These are phyloP conservation scores for Australoheros facetus DNA, from an alignment of 2,797 vertebrate genomes.

Conservation along the genomic window DNA sequence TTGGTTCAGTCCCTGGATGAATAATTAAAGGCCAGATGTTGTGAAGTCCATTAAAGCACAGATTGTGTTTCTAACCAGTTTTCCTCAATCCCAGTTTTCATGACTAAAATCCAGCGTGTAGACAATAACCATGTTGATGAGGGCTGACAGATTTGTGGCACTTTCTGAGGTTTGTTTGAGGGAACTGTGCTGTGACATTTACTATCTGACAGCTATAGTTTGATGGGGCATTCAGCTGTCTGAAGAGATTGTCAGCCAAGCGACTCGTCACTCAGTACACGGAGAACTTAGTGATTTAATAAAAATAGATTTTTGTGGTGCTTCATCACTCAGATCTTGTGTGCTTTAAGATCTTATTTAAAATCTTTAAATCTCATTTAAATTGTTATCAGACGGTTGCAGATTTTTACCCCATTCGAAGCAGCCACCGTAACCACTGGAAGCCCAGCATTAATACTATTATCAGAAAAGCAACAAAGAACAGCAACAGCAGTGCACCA, in stretches of 20 bases:
- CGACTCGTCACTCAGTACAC: neutral
- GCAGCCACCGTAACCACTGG: neutral
- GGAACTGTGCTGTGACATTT: conserved; percentile 7
- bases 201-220: conserved; percentile 11
- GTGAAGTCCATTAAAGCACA: conserved; percentile 15
- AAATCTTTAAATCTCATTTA: neutral
- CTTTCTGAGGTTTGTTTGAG: conserved; percentile 16
- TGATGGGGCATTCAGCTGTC: conserved; percentile 19
- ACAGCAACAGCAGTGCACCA: neutral
- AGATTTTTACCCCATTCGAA: neutral
- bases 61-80: neutral
- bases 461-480: neutral
- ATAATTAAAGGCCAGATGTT: conserved; percentile 54
- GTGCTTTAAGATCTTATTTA: neutral
- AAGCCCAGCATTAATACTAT: neutral
- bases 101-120: conserved; percentile 10
- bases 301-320: neutral
- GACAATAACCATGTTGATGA: conserved; percentile 5
- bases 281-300: neutral
- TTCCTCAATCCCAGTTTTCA: neutral
- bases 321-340: neutral
- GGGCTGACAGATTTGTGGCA: conserved; percentile 10
- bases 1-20: conserved; percentile 15
- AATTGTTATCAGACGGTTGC: neutral
- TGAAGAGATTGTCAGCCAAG: conserved; percentile 1